Evolutionary conservation across 2,888 invertebrate species (phyloP).

Genomic region (Scaptomyza parva): DNA sequence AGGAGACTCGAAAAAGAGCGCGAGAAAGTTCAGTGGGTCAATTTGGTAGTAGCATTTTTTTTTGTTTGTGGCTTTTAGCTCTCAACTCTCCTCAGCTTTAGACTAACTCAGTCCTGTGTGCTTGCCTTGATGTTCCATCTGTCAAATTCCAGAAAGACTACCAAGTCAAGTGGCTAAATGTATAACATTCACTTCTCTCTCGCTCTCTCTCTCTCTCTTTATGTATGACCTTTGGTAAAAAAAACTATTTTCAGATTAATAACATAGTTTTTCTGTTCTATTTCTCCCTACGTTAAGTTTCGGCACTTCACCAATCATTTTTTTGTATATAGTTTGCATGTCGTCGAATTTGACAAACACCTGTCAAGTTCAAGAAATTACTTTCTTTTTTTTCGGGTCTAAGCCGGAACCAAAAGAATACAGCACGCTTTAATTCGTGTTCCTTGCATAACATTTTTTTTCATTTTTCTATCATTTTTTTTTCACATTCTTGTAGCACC

Average conservation of each 20-base stretch:
- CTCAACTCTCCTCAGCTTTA: constrained; percentile 1
- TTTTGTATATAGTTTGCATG: constrained; percentile 73
- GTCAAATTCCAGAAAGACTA: constrained; percentile 21
- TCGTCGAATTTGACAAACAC: constrained; percentile 78
- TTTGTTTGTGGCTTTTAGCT: neutral
- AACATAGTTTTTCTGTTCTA: neutral
- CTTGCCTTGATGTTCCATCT: constrained; percentile 40
- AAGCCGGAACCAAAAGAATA: constrained; percentile 37
- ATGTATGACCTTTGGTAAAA: too few species aligned
- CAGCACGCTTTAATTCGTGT: constrained; percentile 35
- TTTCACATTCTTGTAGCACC: constrained; percentile 28
- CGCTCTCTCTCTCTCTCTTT: too few species aligned
- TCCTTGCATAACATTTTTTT: constrained; percentile 47
- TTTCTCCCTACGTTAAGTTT: neutral
- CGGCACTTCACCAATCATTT: constrained; percentile 10
- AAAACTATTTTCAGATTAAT: neutral
- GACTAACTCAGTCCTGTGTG: constrained; percentile 41
- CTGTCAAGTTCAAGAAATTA: constrained; percentile 78
- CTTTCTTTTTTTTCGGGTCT: constrained; percentile 28
- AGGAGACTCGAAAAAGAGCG: constrained; percentile 37
- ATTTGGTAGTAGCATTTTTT: constrained; percentile 20
- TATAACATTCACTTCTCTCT: constrained; percentile 50
- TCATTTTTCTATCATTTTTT: constrained; percentile 10
- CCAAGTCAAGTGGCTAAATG: constrained; percentile 41
- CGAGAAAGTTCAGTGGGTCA: constrained; percentile 62